Percentiles rank a stretch among this genome's conserved stretches.
Conservation (phyloP, 2,113 vertebrate genomes). For the Blennius ocellaris region DNA sequence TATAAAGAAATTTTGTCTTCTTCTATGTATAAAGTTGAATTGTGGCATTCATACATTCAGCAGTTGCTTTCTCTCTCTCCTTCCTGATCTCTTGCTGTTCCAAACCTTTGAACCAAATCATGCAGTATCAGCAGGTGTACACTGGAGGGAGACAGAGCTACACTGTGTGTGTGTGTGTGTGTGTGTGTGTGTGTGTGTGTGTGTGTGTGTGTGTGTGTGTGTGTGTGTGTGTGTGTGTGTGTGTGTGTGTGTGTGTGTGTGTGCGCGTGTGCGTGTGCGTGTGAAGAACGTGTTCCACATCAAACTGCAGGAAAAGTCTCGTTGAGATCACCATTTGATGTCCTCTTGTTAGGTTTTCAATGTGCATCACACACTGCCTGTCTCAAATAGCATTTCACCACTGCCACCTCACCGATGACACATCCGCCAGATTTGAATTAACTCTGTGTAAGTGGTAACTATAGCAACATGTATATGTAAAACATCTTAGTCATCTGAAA, state of each 20-base stretch:
- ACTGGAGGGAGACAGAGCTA: conserved; percentile 74
- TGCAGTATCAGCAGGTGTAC: conserved; percentile 39
- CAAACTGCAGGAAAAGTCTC: not conserved
- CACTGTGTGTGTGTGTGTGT: not conserved
- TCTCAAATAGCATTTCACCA: conserved; percentile 2
- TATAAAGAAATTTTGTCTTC: too few species aligned
- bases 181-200: too few species aligned
- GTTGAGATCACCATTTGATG: not conserved
- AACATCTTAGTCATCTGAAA: conserved; percentile 25
- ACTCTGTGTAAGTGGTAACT: conserved; percentile 25
- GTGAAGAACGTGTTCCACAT: not conserved
- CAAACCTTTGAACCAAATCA: not conserved
- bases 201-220: too few species aligned
- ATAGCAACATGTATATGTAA: conserved; percentile 36
- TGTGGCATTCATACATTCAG: too few species aligned
- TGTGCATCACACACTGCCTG: not conserved
- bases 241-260: too few species aligned
- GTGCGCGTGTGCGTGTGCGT: not conserved
- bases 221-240: not conserved
- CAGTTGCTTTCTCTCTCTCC: too few species aligned
- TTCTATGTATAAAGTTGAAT: too few species aligned
- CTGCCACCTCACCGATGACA: not conserved
- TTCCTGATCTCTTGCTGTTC: too few species aligned
- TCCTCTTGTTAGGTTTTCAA: conserved; percentile 1
- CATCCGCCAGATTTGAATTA: not conserved